phyloP scores from a whole-genome alignment of 2,113 vertebrate species.

The Leucopsar rothschildi region DNA sequence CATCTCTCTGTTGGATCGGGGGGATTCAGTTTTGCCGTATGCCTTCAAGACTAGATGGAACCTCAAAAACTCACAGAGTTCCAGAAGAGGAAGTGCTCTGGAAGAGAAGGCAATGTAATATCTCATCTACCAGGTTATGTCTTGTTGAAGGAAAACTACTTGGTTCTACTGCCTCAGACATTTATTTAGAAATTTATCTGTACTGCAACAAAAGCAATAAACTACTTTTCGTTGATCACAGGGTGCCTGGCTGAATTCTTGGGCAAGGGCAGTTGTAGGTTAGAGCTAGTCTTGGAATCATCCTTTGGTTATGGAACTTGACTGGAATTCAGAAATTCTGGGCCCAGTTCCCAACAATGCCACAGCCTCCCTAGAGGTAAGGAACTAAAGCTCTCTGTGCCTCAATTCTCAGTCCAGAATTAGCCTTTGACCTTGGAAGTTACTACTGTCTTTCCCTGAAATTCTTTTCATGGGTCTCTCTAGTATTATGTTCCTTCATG shows the following conservation, averaged over 20 bases:
- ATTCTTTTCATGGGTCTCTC: background rate
- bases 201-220: background rate
- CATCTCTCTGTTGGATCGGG: background rate
- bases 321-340: background rate
- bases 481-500: background rate
- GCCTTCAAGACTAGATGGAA: conserved; percentile 23
- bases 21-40: background rate
- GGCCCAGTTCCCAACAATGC: background rate
- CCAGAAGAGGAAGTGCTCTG: background rate
- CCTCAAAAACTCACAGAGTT: conserved; percentile 38
- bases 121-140: background rate
- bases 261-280: background rate
- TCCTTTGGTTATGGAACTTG: background rate
- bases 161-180: background rate
- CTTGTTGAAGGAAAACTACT: background rate
- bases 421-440: background rate
- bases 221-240: background rate
- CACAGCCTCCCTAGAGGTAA: background rate
- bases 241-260: background rate
- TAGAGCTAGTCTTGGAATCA: background rate
- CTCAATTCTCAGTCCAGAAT: background rate
- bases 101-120: background rate
- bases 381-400: background rate
- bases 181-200: background rate
- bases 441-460: background rate